phyloP scores from a whole-genome alignment of 2,888 invertebrate species.

The Arctia plantaginis region DNA sequence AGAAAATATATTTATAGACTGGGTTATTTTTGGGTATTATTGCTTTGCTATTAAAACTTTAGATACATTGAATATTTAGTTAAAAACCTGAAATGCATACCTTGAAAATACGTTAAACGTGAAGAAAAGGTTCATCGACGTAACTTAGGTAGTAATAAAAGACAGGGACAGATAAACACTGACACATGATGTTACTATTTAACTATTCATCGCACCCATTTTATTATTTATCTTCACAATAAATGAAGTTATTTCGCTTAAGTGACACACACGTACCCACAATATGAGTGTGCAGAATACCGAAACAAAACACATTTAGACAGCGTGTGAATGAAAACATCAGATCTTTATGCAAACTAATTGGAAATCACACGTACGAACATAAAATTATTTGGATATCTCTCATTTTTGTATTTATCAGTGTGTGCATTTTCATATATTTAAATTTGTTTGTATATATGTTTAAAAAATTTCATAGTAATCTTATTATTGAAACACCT shows the following conservation, averaged over 20 bases:
- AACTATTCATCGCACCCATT: background rate
- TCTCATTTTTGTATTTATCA: too few relatives aligned
- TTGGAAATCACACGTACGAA: too few relatives aligned
- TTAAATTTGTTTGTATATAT: too few relatives aligned
- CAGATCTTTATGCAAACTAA: background rate
- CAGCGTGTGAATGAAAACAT: background rate
- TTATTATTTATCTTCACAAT: background rate
- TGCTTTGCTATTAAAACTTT: background rate
- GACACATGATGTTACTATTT: background rate
- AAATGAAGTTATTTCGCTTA: background rate
- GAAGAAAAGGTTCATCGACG: background rate
- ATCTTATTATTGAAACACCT: too few relatives aligned
- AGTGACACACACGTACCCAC: background rate
- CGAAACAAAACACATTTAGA: background rate
- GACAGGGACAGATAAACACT: background rate
- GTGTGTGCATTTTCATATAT: too few relatives aligned
- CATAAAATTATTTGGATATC: background rate
- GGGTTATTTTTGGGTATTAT: background rate
- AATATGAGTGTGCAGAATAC: background rate
- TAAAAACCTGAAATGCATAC: too few relatives aligned
- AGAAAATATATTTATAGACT: background rate
- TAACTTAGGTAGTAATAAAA: background rate
- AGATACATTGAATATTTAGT: too few relatives aligned
- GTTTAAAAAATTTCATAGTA: too few relatives aligned
- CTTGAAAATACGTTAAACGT: background rate